Percentiles rank a stretch among this genome's conserved stretches.
phyloP scores from a whole-genome alignment of 2,113 vertebrate genomes.

The Zapus hudsonius region DNA sequence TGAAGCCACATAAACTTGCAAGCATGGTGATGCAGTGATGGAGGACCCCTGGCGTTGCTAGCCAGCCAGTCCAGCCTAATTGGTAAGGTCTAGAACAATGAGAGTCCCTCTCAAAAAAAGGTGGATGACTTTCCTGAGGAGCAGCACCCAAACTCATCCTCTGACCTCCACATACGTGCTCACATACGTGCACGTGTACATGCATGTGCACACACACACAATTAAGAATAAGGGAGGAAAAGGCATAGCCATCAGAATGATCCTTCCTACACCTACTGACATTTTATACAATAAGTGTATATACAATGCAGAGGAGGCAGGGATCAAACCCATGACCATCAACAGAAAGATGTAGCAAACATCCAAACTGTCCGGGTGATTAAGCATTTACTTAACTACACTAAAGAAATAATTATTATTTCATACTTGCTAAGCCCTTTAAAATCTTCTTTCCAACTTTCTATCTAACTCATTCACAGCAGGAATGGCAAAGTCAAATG shows the following conservation, averaged over 20 bases:
- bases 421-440: neutral
- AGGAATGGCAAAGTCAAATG: neutral
- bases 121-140: no score
- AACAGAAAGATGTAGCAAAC: neutral
- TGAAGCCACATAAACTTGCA: no score
- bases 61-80: no score
- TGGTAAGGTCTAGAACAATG: no score
- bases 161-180: no score
- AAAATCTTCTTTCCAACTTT: neutral
- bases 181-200: no score
- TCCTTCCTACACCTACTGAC: neutral
- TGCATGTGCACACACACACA: no score
- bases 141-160: no score
- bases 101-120: no score
- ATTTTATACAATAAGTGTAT: neutral
- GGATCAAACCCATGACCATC: neutral
- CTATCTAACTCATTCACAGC: neutral
- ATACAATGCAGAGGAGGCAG: neutral
- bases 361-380: neutral
- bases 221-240: neutral
- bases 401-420: slow-evolving; percentile 33
- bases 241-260: neutral
- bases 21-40: no score
- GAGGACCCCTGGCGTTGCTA: no score
- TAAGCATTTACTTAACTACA: neutral